These are phyloP conservation scores for Drosophila albomicans DNA, from an alignment of 1,140 invertebrate species.

Conservation along the genomic window DNA sequence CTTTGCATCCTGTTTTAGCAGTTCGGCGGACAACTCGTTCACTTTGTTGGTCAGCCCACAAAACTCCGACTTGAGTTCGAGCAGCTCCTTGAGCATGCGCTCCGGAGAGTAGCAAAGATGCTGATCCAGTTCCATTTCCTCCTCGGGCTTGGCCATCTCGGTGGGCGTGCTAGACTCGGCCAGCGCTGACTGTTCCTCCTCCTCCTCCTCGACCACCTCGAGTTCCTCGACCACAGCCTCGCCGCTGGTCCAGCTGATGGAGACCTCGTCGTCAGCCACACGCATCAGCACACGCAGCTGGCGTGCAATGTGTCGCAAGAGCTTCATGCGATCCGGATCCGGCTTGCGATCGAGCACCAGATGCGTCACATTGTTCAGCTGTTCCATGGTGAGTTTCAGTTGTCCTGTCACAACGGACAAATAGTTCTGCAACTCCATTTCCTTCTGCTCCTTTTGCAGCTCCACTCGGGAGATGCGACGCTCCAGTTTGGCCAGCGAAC, in stretches of 20 bases:
- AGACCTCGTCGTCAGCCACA: conserved; percentile 40
- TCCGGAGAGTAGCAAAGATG: conserved; percentile 71
- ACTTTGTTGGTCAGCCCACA: conserved; percentile 72
- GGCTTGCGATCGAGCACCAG: conserved; percentile 67
- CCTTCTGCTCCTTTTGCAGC: conserved; percentile 58
- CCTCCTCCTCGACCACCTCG: conserved; percentile 40
- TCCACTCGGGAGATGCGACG: conserved; percentile 60
- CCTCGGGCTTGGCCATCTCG: conserved; percentile 51
- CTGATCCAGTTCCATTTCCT: conserved; percentile 62
- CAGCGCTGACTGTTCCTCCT: conserved; percentile 19
- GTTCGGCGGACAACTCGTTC: conserved; percentile 63
- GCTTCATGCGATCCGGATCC: conserved; percentile 48
- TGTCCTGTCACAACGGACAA: conserved; percentile 49
- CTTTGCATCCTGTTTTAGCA: conserved; percentile 66
- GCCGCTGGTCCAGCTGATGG: conserved; percentile 59
- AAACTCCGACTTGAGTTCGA: conserved; percentile 70
- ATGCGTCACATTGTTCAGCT: conserved; percentile 69
- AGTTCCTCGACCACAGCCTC: conserved; percentile 27
- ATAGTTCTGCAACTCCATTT: conserved; percentile 41
- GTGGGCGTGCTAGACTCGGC: conserved; percentile 18
- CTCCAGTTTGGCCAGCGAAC: conserved; percentile 47
- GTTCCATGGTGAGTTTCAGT: conserved; percentile 69
- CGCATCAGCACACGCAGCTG: conserved; percentile 61
- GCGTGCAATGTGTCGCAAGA: conserved; percentile 51
- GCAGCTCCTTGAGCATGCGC: conserved; percentile 61